Percentiles rank a stretch among this genome's conserved stretches.
phyloP scores from a whole-genome alignment of 2,888 invertebrate species.

The Scaptodrosophila latifasciaeformis region DNA sequence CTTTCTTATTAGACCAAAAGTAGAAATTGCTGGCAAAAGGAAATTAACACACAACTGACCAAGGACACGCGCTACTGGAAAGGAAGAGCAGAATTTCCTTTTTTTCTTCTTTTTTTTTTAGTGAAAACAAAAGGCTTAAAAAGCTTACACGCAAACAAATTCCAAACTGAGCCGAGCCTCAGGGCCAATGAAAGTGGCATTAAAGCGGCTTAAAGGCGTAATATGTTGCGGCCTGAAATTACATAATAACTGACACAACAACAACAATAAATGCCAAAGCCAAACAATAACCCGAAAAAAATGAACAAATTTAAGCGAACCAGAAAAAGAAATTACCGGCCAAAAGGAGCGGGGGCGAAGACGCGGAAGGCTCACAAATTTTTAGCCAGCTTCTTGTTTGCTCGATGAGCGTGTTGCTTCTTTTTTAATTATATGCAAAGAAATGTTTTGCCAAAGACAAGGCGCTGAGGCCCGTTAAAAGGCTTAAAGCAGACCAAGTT shows the following conservation, averaged over 20 bases:
- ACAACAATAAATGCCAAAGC: slow-evolving; percentile 35
- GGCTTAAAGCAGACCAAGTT: slow-evolving; percentile 41
- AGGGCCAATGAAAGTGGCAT: slow-evolving; percentile 55
- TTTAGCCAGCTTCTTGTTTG: background rate
- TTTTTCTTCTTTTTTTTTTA: too few relatives aligned
- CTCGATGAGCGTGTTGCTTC: slow-evolving; percentile 3
- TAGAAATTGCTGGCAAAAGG: background rate
- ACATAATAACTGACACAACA: slow-evolving; percentile 38
- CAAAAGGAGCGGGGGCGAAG: too few relatives aligned
- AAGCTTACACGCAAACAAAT: slow-evolving; percentile 30
- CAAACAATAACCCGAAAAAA: slow-evolving; percentile 37
- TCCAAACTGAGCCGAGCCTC: slow-evolving; percentile 8
- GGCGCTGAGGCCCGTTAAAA: slow-evolving; percentile 56
- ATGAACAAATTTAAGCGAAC: slow-evolving; percentile 1
- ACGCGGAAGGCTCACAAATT: background rate
- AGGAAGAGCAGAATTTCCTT: too few relatives aligned
- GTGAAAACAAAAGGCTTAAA: slow-evolving; percentile 56
- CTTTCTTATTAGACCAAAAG: background rate
- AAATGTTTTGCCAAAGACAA: too few relatives aligned
- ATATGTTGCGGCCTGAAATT: slow-evolving; percentile 63
- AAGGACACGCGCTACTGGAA: slow-evolving; percentile 26
- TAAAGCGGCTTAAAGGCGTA: slow-evolving; percentile 59
- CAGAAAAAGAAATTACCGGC: slow-evolving; percentile 27
- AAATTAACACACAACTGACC: slow-evolving; percentile 12
- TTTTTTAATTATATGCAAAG: slow-evolving; percentile 64